phyloP scores from a whole-genome alignment of 2,113 vertebrate species.

The Aldabrachelys gigantea region DNA sequence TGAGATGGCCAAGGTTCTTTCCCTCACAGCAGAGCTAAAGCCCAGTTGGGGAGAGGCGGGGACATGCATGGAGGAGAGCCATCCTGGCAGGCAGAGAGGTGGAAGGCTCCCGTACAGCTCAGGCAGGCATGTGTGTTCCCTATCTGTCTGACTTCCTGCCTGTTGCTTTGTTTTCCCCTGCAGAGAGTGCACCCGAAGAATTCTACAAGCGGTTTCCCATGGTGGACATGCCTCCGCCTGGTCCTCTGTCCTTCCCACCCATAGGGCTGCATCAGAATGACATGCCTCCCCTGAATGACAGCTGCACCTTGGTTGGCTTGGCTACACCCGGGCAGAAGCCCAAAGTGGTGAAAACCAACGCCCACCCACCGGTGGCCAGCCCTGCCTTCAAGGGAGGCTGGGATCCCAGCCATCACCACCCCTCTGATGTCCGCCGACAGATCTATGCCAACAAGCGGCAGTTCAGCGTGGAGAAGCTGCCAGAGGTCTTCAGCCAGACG shows the following conservation, averaged over 20 bases:
- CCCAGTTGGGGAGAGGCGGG: too few relatives aligned
- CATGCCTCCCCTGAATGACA: constrained; percentile 80
- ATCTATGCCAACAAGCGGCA: constrained; percentile 82
- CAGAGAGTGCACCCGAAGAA: constrained; percentile 84
- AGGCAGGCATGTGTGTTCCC: not conserved
- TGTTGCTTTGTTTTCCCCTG: not conserved
- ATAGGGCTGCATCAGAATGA: constrained; percentile 83
- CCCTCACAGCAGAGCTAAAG: not conserved
- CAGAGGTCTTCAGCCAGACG: constrained; percentile 85
- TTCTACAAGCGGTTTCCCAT: constrained; percentile 88
- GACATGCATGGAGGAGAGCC: not conserved
- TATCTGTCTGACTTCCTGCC: not conserved
- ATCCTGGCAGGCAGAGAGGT: not conserved
- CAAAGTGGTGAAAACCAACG: constrained; percentile 85
- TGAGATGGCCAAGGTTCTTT: not conserved
- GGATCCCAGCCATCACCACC: constrained; percentile 78
- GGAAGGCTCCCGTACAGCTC: not conserved
- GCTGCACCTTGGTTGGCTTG: constrained; percentile 79
- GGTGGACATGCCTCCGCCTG: constrained; percentile 74
- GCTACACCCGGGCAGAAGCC: constrained; percentile 83
- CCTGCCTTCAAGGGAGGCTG: constrained; percentile 82
- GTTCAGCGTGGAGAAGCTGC: constrained; percentile 89
- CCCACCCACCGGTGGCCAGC: constrained; percentile 79
- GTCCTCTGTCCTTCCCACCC: constrained; percentile 80
- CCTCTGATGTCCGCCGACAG: constrained; percentile 75